Base-by-base conservation (phyloP, 1,140 invertebrate species). In the Trachymyrmex septentrionalis region DNA sequence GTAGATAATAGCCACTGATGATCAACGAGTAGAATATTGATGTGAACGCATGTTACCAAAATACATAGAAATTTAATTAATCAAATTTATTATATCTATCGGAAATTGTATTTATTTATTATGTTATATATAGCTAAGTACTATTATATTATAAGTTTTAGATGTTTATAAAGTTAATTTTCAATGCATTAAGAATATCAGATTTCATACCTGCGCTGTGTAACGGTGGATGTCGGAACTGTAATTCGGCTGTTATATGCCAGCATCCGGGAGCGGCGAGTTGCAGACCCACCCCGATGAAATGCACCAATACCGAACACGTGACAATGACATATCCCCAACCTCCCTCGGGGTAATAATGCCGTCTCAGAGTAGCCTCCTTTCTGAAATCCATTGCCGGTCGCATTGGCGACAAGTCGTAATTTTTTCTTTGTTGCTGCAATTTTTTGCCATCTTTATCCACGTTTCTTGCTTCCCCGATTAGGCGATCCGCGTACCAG, bases 291-390 rank as follows among this genome's bases (percentile, higher is more conserved):
- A 95, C 93, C 59, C 93, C 93, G 55, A 96, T 92, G 55, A 95
- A 91, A 69, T 96, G 95, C 6, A 96, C 96, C n/a, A 96, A 72
- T 7, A 96, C 92, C 16, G 96, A 96, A 48, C 96, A 96, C 10
- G 93, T 95, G 30, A 96, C 94, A 44, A 97, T 94, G 48, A 96
- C 95, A 95, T 96, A 97, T 19, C 96, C 96, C 96, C 96, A 97
- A 4, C 96, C 96, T 16, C 96, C 96, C 88, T 97, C 96, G 0
- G 96, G 96, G 88, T 96, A 97, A 92, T 96, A 96, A 82, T 97
- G 96, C 88, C 96, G 92, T 12, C 93, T 94, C 10, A 96, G 85
- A 38, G 94, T 95, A 38, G 92, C 92, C 63, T 93, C 92, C 59
- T 95, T 95, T 7, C 92, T 91, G 5, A 92, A 91, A 88, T 94